Evolutionary conservation across 2,888 invertebrate genomes (phyloP), one percentile per base, ranked within the genome.

Genomic region (Pelosia muscerda): DNA sequence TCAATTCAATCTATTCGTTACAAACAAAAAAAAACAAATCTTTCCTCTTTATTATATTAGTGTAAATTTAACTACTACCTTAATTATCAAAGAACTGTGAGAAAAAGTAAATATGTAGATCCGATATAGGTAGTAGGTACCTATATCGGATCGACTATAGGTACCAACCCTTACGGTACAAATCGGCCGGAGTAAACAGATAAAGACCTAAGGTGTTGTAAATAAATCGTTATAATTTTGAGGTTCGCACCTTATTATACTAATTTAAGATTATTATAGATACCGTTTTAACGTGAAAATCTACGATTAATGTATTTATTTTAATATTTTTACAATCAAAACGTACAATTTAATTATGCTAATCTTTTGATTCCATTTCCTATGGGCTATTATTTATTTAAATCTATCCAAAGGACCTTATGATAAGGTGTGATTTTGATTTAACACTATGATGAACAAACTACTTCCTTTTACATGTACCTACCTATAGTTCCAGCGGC

Each of bases 281-380:
- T n/a, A 49, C n/a, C 19, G 49, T n/a, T 49, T 8, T 19, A 2
- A 9, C n/a, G n/a, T n/a, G 69, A 71, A 75, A 57, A 62, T 63
- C 34, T n/a, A 49, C 59, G 62, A 70, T 63, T 68, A 74, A 63
- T 62, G 31, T 69, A 59, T 66, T 34, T 70, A 19, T 61, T 55
- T 66, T 72, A 66, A 77, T 69, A 64, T 69, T n/a, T 31, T 71
- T 61, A 49, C 71, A 69, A 71, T 75, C 70, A 78, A 77, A 62
- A 13, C 4, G 59, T 66, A 65, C 68, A 65, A 70, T 66, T 63
- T 68, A 64, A 59, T 77, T 73, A 78, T 69, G 81, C 58, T 67
- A 70, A 81, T 72, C 63, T 28, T 34, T 31, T 59, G 65, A 71
- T 61, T 60, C 25, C 59, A 38, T 38, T 54, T 38, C 5, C 13